Percentiles rank a stretch among this genome's conserved stretches.
These are phyloP conservation scores for Lepas anatifera DNA, from an alignment of 2,888 invertebrate genomes.

Conservation along the genomic window DNA sequence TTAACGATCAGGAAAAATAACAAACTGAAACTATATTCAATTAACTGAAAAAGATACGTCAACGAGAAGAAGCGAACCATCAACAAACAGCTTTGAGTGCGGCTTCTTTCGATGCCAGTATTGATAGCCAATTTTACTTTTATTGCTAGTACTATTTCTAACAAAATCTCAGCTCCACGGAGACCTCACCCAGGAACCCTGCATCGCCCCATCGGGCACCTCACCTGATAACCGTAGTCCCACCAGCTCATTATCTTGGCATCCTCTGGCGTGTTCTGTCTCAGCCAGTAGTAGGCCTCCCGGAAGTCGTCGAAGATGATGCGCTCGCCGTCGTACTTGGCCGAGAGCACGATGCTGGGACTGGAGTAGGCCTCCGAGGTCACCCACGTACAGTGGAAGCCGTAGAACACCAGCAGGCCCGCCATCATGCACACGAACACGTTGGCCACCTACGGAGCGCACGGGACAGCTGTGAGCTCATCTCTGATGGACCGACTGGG, in stretches of 20 bases:
- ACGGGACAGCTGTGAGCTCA: no score
- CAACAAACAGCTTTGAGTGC: no score
- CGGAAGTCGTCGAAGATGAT: slow-evolving; percentile 99
- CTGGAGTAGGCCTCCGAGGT: slow-evolving; percentile 98
- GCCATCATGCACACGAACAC: slow-evolving; percentile 73
- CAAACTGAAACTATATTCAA: no score
- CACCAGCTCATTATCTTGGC: slow-evolving; percentile 99
- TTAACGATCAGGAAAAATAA: no score
- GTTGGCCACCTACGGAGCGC: slow-evolving; percentile 55
- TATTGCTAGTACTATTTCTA: no score
- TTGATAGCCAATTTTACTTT: no score
- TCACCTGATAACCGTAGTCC: slow-evolving; percentile 60
- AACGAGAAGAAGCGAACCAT: no score
- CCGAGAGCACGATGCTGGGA: slow-evolving; percentile 72
- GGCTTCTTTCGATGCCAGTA: no score
- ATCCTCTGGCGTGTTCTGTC: slow-evolving; percentile 90
- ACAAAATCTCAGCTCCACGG: no score
- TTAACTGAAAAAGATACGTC: no score
- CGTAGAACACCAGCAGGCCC: slow-evolving; percentile 55
- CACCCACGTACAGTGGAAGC: slow-evolving; percentile 97
- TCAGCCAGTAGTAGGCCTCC: slow-evolving; percentile 95
- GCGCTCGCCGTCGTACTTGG: slow-evolving; percentile 59
- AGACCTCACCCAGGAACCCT: no score
- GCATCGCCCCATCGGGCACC: background rate
- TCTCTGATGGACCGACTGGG: no score